Evolutionary conservation across 2,797 vertebrate genomes (phyloP).

Genomic region (Sebastiscus tertius): DNA sequence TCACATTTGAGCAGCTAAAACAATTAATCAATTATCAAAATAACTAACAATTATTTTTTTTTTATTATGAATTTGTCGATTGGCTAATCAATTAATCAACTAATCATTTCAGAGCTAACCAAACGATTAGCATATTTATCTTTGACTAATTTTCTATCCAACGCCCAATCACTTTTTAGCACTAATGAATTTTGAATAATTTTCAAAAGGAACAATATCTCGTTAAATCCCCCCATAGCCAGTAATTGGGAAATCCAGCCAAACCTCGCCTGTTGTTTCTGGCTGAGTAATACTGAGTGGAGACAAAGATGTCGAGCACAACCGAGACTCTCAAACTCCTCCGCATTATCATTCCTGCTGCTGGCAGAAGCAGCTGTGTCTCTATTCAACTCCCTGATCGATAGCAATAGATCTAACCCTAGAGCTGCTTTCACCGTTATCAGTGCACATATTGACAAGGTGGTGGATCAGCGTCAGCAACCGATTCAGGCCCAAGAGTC

Average conservation of each 20-base stretch:
- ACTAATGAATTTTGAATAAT: not conserved
- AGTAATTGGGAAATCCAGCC: not conserved
- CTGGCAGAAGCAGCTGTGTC: conserved; percentile 38
- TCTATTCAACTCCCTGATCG: conserved; percentile 66
- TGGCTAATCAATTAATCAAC: not conserved
- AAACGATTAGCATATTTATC: not conserved
- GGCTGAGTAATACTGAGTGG: not conserved
- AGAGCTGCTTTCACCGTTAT: conserved; percentile 62
- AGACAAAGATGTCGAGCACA: not conserved
- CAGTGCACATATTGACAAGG: conserved; percentile 68
- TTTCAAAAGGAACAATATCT: not conserved
- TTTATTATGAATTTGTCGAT: not conserved
- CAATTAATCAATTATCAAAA: not conserved
- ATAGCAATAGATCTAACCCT: conserved; percentile 66
- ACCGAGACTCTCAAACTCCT: not conserved
- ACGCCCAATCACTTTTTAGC: not conserved
- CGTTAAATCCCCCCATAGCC: not conserved
- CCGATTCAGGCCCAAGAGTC: conserved; percentile 36
- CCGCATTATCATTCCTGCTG: not conserved
- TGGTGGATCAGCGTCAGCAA: conserved; percentile 54
- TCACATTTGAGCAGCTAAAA: not conserved
- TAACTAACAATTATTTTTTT: not conserved
- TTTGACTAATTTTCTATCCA: not conserved
- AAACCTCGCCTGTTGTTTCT: not conserved
- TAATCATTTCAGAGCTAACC: not conserved